Evolutionary conservation across 2,797 vertebrate genomes (phyloP).

Genomic region (Schizopygopsis pylzovi): DNA sequence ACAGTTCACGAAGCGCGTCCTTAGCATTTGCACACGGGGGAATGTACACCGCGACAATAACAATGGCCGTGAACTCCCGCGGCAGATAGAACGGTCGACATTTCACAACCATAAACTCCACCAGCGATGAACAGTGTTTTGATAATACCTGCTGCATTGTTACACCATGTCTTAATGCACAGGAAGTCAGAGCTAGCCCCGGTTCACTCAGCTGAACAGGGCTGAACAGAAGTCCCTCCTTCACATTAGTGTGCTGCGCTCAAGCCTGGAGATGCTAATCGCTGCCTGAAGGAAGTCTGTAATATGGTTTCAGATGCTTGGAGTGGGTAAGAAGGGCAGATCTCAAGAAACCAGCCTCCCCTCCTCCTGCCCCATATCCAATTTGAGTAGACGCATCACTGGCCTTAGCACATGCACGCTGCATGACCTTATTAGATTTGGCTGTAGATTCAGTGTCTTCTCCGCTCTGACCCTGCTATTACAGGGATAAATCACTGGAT

Average conservation of each 20-base stretch:
- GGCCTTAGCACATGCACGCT: conserved; percentile 65
- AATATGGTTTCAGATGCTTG: conserved; percentile 65
- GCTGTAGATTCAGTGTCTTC: conserved; percentile 47
- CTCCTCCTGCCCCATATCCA: conserved; percentile 61
- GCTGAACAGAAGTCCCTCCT: conserved; percentile 32
- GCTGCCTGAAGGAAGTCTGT: conserved; percentile 65
- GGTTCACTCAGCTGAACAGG: conserved; percentile 4
- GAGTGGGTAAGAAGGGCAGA: conserved; percentile 65
- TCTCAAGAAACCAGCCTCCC: conserved; percentile 51
- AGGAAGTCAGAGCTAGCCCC: background rate
- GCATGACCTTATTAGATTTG: conserved; percentile 72
- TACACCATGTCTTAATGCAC: too few relatives aligned
- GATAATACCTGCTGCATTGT: too few relatives aligned
- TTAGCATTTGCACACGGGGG: too few relatives aligned
- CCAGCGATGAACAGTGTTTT: too few relatives aligned
- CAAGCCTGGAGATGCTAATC: conserved; percentile 73
- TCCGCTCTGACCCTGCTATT: conserved; percentile 48
- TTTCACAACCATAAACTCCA: too few relatives aligned
- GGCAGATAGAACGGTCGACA: too few relatives aligned
- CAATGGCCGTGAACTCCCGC: too few relatives aligned
- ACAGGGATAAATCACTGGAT: conserved; percentile 62
- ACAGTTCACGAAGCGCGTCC: too few relatives aligned
- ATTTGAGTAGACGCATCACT: conserved; percentile 65
- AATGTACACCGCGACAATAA: too few relatives aligned
- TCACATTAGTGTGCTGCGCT: conserved; percentile 56